Conservation (phyloP, 2,797 vertebrate species). For the Poliocrania exsul region DNA sequence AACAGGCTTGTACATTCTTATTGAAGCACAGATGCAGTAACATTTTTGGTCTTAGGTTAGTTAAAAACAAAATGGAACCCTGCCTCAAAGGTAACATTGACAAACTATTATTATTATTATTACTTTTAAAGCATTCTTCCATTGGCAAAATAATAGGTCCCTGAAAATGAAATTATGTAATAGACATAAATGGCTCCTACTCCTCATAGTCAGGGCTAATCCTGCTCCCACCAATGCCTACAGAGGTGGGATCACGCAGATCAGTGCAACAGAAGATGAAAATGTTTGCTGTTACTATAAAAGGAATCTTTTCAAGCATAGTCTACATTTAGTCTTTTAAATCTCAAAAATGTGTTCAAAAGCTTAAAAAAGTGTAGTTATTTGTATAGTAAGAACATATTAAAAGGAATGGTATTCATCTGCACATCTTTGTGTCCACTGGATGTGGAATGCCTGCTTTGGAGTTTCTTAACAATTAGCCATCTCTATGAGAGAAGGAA, state of each 20-base stretch:
- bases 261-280: slow-evolving; percentile 60
- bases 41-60: slow-evolving; percentile 64
- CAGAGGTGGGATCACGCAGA: slow-evolving; percentile 27
- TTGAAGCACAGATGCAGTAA: background rate
- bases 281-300: slow-evolving; percentile 49
- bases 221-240: background rate
- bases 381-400: slow-evolving; percentile 22
- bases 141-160: slow-evolving; percentile 60
- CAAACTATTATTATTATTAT: background rate
- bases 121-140: slow-evolving; percentile 57
- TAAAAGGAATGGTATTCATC: background rate
- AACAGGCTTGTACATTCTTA: slow-evolving; percentile 48
- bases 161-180: slow-evolving; percentile 60
- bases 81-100: slow-evolving; percentile 44
- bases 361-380: slow-evolving; percentile 14
- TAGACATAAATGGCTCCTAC: slow-evolving; percentile 20
- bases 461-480: slow-evolving; percentile 1
- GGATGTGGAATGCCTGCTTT: background rate
- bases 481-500: background rate
- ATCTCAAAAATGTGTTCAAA: slow-evolving; percentile 21
- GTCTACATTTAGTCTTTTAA: slow-evolving; percentile 40
- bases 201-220: slow-evolving; percentile 41
- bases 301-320: slow-evolving; percentile 44
- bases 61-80: slow-evolving; percentile 47
- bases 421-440: background rate